Base-by-base conservation (phyloP, 2,113 vertebrate genomes). In the Saccopteryx bilineata region DNA sequence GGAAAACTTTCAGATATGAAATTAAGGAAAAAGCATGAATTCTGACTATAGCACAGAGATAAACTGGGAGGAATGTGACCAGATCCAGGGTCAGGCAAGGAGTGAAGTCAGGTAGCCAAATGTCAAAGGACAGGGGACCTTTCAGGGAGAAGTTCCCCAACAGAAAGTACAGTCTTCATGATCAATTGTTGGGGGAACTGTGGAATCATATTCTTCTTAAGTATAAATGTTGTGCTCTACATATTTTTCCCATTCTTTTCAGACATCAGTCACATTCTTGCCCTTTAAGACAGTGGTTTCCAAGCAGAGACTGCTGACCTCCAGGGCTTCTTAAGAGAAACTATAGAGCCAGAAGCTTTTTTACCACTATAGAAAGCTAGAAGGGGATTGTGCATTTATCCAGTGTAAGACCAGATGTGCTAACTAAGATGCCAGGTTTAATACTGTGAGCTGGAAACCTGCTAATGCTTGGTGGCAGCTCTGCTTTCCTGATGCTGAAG, bases 161-260 rank as follows among this genome's bases (percentile, higher is more conserved):
- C 24, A 68, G 17, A 52, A 48, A 17, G 23, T 5, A 1, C 4
- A 0, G 0, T 11, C 69, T 31, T 6, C 39, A 14, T 54, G 46
- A 15, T 28, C 11, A 3, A 0, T 11, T 24, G 33, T 21, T 50
- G 46, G 7, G 54, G 5, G 19, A n/a, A 31, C 9, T 0, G 0
- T 11, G 0, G 24, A 61, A 58, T 84, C 0, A 1, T 12, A 31
- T 63, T n/a, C 60, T 75, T 7, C 58, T 33, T 56, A 33, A 7
- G 24, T 31, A 72, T 39, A 33, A 23, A 9, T 14, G 0, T 0
- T 14, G 0, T 1, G 26, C 4, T 7, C 1, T 24, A 1, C 24
- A 5, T 7, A 54, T 50, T 19, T 78, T n/a, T 8, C 39, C 65
- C 26, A 3, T 66, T 56, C 1, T n/a, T 75, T 60, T 66, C 83